Base-by-base conservation (phyloP, 2,888 invertebrate genomes). In the Chymomyza caudatula region DNA sequence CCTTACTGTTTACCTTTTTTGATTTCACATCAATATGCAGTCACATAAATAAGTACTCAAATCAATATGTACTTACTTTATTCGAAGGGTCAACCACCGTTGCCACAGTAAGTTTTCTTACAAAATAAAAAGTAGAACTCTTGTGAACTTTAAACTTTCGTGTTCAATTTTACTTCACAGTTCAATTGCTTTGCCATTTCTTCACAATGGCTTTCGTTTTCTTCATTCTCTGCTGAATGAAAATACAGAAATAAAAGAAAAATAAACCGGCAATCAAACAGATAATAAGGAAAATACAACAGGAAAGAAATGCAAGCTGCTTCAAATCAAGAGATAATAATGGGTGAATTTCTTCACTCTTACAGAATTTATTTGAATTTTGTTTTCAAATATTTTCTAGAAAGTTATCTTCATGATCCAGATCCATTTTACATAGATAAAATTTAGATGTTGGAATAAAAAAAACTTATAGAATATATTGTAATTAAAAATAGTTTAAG, bases 211-310 rank as follows among this genome's bases (percentile, higher is more conserved):
- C 63, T 74, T 70, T 69, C 55, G 56, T 55, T 60, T 65, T 62
- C 61, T 52, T 62, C 71, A 67, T 29, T 52, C 37, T 37, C 11
- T 3, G 29, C 11, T 11, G 11, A 11, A 37, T 37, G 29, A 37
- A 37, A 37, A 37, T 37, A 37, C 11, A 37, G 11, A 37, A 37
- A 11, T 4, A 52, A 63, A 54, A 67, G 51, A 53, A 56, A 11
- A 37, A 37, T 4, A 11, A 74, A 71, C 63, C 67, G 74, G 76
- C 71, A 76, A 74, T 76, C 67, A 76, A 67, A 63, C 60, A 65
- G 71, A 67, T 76, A 61, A 65, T 56, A 63, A 44, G 55, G 61
- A 25, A 54, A 13, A 49, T n/a, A 60, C 29, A 20, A 43, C 15
- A 23, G 4, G 49, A 17, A 17, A 37, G 52, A 22, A 49, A n/a